A percentile compares a stretch with the other conserved stretches of the same genome.
Evolutionary conservation across 2,797 vertebrate species (phyloP).

Genomic region (Gymnocypris eckloni): DNA sequence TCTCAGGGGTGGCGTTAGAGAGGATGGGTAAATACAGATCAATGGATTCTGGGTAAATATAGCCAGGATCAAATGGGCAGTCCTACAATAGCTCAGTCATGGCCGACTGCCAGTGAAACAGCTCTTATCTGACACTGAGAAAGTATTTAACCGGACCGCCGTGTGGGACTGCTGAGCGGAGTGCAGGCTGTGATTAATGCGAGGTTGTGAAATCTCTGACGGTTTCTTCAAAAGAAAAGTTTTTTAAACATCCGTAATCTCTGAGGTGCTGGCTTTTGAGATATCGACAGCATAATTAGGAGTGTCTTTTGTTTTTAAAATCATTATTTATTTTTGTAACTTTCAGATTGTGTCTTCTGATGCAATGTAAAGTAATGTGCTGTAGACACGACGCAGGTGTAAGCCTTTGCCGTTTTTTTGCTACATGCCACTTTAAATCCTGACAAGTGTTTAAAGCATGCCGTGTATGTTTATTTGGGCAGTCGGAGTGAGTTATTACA

Average conservation of each 20-base stretch:
- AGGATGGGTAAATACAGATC: constrained; percentile 50
- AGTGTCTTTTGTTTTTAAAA: too few species aligned
- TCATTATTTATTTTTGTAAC: constrained; percentile 54
- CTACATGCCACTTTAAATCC: constrained; percentile 54
- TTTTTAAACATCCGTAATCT: neutral
- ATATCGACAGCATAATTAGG: constrained; percentile 56
- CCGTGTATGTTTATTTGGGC: neutral
- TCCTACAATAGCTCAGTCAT: constrained; percentile 29
- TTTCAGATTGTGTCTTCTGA: constrained; percentile 64
- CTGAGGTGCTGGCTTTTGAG: constrained; percentile 36
- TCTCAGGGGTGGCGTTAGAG: constrained; percentile 18
- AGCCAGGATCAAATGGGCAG: constrained; percentile 69
- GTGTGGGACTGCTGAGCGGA: neutral
- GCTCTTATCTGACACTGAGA: constrained; percentile 27
- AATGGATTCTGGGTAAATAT: constrained; percentile 60
- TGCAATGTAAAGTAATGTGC: constrained; percentile 72
- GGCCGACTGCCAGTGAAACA: constrained; percentile 23
- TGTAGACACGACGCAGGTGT: constrained; percentile 50
- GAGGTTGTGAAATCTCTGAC: neutral
- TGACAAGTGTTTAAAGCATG: constrained; percentile 73
- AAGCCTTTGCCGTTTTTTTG: constrained; percentile 71
- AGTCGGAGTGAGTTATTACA: neutral
- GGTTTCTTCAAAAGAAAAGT: neutral
- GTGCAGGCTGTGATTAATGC: constrained; percentile 19
- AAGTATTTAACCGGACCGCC: constrained; percentile 3